Evolutionary conservation across 2,888 invertebrate species (phyloP).

Genomic region (Adelphocoris suturalis): DNA sequence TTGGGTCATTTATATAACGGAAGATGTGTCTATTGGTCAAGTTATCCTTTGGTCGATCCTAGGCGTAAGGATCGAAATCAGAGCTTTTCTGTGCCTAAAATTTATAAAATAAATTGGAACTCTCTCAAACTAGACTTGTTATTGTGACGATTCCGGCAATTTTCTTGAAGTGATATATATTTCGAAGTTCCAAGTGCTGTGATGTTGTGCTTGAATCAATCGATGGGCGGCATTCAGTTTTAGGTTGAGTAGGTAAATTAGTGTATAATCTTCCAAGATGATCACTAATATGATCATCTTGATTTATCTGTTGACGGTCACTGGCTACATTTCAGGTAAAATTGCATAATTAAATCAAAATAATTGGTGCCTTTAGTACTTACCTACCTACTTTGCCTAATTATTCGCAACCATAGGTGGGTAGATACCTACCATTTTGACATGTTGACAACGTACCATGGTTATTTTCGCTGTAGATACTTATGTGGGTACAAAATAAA

Average conservation of each 20-base stretch:
- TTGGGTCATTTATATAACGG: background rate
- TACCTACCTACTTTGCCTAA: too few relatives aligned
- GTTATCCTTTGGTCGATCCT: background rate
- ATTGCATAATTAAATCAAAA: background rate
- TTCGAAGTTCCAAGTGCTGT: background rate
- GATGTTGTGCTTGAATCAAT: background rate
- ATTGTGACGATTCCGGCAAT: background rate
- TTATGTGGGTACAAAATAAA: too few relatives aligned
- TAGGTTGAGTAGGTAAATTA: background rate
- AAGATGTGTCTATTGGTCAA: background rate
- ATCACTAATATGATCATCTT: background rate
- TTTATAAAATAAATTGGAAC: background rate
- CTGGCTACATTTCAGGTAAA: conserved; percentile 6
- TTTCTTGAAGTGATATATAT: background rate
- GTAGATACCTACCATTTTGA: too few relatives aligned
- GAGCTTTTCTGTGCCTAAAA: conserved; percentile 13
- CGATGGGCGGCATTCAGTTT: background rate
- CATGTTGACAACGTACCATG: background rate
- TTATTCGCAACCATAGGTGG: too few relatives aligned
- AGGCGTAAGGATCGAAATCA: background rate
- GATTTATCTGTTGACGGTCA: background rate
- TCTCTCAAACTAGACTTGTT: background rate
- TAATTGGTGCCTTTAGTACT: too few relatives aligned
- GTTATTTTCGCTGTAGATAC: background rate
- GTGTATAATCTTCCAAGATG: background rate